phyloP scores from a whole-genome alignment of 2,888 invertebrate genomes.

The Cotesia congregata region DNA sequence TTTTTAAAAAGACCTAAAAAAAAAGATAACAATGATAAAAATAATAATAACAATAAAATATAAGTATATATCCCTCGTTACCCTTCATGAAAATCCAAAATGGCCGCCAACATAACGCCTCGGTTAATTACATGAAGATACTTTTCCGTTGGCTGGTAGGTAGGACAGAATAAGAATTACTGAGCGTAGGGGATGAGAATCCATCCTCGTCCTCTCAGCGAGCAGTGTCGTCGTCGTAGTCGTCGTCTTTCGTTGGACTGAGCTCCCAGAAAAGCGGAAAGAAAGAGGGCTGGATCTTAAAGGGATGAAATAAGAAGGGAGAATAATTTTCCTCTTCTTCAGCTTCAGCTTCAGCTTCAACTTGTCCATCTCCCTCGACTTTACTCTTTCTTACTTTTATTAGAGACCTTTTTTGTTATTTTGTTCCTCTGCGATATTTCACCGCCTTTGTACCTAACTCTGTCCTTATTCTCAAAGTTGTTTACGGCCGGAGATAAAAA shows the following conservation, averaged over 20 bases:
- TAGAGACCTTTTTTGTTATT: constrained; percentile 26
- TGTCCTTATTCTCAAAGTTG: constrained; percentile 11
- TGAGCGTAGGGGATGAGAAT: not conserved
- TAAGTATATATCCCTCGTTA: constrained; percentile 55
- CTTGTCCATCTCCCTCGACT: not conserved
- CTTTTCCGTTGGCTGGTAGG: constrained; percentile 65
- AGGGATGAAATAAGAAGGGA: constrained; percentile 35
- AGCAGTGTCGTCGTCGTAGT: not conserved
- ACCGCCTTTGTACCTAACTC: constrained; percentile 29
- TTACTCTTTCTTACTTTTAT: constrained; percentile 31
- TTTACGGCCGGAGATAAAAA: constrained; percentile 12
- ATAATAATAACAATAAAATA: not conserved
- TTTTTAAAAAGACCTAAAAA: too few relatives aligned
- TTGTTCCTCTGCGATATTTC: constrained; percentile 31
- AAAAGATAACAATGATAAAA: not conserved
- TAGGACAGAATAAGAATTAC: constrained; percentile 1
- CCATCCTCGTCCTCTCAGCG: not conserved
- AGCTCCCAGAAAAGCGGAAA: constrained; percentile 53
- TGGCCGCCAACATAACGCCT: constrained; percentile 63
- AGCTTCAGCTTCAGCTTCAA: constrained; percentile 38
- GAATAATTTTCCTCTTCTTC: constrained; percentile 32
- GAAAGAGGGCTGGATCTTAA: constrained; percentile 27
- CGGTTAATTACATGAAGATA: constrained; percentile 72
- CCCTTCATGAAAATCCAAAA: constrained; percentile 53
- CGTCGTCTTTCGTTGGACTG: constrained; percentile 54